phyloP scores from a whole-genome alignment of 30 jellyfish, hydroid and myxozoan species.

The Phacellophora camtschatica region DNA sequence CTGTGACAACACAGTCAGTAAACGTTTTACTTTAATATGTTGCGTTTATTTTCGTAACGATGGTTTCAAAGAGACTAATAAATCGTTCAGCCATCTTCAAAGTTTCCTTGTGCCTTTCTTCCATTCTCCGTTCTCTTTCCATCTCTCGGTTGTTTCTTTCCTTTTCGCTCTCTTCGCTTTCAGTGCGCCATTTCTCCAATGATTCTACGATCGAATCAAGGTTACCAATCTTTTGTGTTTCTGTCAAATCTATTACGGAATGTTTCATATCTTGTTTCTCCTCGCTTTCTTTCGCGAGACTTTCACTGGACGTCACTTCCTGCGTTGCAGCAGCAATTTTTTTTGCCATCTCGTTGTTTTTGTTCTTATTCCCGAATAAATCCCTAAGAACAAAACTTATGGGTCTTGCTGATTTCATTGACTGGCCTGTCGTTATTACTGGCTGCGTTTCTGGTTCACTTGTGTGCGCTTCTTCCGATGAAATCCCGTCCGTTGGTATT shows the following conservation, averaged over 20 bases:
- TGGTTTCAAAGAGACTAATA: conserved; percentile 35
- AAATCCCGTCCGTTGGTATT: no score
- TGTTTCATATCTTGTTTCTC: no score
- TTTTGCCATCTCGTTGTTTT: neutral
- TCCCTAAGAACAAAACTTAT: neutral
- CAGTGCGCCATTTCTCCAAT: conserved; percentile 43
- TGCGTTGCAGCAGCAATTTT: neutral
- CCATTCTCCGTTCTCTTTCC: conserved; percentile 28
- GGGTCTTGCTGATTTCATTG: neutral
- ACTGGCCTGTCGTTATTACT: no score
- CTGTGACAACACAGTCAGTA: no score
- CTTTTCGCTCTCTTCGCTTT: conserved; percentile 15
- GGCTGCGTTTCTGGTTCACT: no score
- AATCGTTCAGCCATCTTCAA: conserved; percentile 17
- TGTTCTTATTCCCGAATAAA: neutral
- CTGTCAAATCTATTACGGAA: conserved; percentile 11
- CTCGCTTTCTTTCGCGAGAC: neutral
- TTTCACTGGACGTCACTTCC: neutral
- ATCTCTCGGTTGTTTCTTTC: conserved; percentile 25
- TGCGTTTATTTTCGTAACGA: conserved; percentile 6
- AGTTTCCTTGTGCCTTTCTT: conserved; percentile 46
- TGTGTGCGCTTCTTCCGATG: no score
- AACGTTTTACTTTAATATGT: no score
- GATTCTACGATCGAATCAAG: neutral
- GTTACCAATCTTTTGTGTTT: neutral